These are phyloP conservation scores for Campylomormyrus tamandua DNA, from an alignment of 2,113 vertebrate genomes.

Conservation along the genomic window DNA sequence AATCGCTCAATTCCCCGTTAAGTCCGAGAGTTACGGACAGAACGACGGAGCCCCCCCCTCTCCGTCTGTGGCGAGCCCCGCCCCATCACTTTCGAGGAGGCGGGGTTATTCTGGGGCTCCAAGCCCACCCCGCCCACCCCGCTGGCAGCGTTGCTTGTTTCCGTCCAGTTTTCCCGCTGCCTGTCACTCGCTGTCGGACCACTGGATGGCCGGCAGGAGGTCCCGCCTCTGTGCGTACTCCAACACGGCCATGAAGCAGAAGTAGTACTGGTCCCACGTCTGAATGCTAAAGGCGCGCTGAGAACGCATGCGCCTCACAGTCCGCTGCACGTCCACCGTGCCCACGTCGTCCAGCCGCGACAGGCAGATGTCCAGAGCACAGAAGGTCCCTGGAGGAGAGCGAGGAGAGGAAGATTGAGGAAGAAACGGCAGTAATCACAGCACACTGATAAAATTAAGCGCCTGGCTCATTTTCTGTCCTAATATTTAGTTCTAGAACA, in stretches of 20 bases:
- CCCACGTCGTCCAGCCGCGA: conserved; percentile 65
- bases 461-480: background rate
- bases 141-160: background rate
- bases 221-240: conserved; percentile 63
- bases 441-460: background rate
- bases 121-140: background rate
- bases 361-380: conserved; percentile 70
- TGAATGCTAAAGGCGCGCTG: conserved; percentile 72
- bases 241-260: conserved; percentile 65
- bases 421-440: background rate
- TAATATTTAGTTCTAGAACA: background rate
- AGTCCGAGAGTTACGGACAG: background rate
- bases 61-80: background rate
- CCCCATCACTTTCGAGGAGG: background rate
- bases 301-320: conserved; percentile 63
- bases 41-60: background rate
- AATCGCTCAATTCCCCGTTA: background rate
- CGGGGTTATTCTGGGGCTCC: background rate
- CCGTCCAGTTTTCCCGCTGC: conserved; percentile 46
- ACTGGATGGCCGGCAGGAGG: conserved; percentile 63
- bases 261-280: conserved; percentile 73
- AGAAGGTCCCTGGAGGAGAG: conserved; percentile 60
- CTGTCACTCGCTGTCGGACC: conserved; percentile 72
- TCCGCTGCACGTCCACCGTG: conserved; percentile 61
- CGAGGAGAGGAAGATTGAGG: background rate